These are phyloP conservation scores for Fragum fragum DNA, from an alignment of 2,888 invertebrate genomes.

Conservation along the genomic window DNA sequence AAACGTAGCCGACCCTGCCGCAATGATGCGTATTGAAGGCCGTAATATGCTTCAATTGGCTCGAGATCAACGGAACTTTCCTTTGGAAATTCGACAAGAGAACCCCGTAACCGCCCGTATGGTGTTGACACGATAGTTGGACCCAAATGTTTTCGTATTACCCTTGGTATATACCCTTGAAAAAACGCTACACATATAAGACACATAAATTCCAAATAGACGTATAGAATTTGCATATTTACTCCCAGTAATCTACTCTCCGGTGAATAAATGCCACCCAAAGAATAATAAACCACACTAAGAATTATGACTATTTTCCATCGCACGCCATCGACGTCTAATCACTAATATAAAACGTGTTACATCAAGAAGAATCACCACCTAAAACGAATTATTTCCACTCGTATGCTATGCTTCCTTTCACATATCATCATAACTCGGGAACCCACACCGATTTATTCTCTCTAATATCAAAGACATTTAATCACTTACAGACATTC, in stretches of 20 bases:
- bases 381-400: constrained; percentile 2
- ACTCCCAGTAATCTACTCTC: constrained; percentile 1
- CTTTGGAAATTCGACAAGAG: constrained; percentile 81
- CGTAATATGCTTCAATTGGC: constrained; percentile 95
- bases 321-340: constrained; percentile 16
- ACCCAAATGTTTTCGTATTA: constrained; percentile 56
- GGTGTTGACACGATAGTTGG: constrained; percentile 88
- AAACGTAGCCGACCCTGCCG: constrained; percentile 96
- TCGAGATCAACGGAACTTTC: constrained; percentile 68
- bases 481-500: not conserved
- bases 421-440: not conserved
- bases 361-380: not conserved
- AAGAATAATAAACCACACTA: constrained; percentile 8
- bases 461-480: constrained; percentile 6
- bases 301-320: constrained; percentile 18
- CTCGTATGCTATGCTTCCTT: not conserved
- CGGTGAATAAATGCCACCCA: constrained; percentile 19
- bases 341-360: constrained; percentile 21
- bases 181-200: constrained; percentile 41
- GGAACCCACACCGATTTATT: constrained; percentile 3
- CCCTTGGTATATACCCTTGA: constrained; percentile 48
- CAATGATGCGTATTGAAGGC: constrained; percentile 97
- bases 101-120: constrained; percentile 95
- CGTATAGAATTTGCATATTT: constrained; percentile 60
- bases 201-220: constrained; percentile 47